Percentiles rank a stretch among this genome's conserved stretches.
phyloP scores from a whole-genome alignment of 2,888 invertebrate genomes.

The Cryptocephalus moraei region DNA sequence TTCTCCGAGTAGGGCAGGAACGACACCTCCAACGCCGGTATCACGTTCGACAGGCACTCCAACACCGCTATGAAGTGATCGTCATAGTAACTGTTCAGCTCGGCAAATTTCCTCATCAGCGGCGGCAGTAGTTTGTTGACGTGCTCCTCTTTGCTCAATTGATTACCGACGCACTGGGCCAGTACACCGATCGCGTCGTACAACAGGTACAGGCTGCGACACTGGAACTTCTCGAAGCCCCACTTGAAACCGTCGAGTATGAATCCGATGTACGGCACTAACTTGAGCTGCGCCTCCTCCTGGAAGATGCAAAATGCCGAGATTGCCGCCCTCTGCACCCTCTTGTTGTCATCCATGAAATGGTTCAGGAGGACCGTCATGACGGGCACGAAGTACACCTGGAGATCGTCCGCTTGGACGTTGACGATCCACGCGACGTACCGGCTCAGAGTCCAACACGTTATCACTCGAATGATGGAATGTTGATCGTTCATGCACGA shows the following conservation, averaged over 20 bases:
- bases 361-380: slow-evolving; percentile 59
- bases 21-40: slow-evolving; percentile 59
- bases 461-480: slow-evolving; percentile 62
- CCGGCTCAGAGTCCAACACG: slow-evolving; percentile 68
- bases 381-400: slow-evolving; percentile 54
- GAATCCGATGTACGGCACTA: slow-evolving; percentile 60
- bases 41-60: slow-evolving; percentile 67
- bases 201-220: slow-evolving; percentile 61
- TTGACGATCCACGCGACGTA: slow-evolving; percentile 67
- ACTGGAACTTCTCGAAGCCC: slow-evolving; percentile 57
- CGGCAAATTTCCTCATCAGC: slow-evolving; percentile 62
- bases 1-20: slow-evolving; percentile 66
- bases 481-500: slow-evolving; percentile 55
- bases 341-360: slow-evolving; percentile 62
- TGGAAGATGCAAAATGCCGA: slow-evolving; percentile 70
- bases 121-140: slow-evolving; percentile 63
- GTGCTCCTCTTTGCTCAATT: slow-evolving; percentile 57
- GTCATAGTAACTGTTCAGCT: slow-evolving; percentile 62
- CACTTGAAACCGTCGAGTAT: slow-evolving; percentile 59
- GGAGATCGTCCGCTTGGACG: slow-evolving; percentile 40
- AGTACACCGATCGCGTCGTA: slow-evolving; percentile 71
- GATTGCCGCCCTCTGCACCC: slow-evolving; percentile 69
- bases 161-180: slow-evolving; percentile 62
- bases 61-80: slow-evolving; percentile 57
- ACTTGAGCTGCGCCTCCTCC: slow-evolving; percentile 63